A percentile compares a stretch with the other conserved stretches of the same genome.
Evolutionary conservation across 2,797 vertebrate genomes (phyloP).

Genomic region (Enteromius anoplus): DNA sequence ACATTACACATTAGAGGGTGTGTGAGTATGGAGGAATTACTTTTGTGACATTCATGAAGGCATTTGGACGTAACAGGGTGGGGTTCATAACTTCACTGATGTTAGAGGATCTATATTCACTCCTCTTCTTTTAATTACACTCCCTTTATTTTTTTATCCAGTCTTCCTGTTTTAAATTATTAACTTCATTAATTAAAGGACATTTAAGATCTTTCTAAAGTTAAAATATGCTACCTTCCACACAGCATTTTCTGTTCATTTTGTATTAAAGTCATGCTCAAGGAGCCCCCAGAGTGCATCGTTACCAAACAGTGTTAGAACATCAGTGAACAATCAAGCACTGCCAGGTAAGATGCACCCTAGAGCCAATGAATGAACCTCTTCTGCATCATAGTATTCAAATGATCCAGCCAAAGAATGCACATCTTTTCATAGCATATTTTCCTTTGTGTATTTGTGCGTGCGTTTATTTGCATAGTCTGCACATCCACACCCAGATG

Average conservation of each 20-base stretch:
- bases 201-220: background rate
- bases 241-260: background rate
- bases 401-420: constrained; percentile 1
- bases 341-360: constrained; percentile 90
- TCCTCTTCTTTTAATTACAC: background rate
- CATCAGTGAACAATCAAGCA: constrained; percentile 81
- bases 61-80: constrained; percentile 54
- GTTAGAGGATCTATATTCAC: constrained; percentile 12
- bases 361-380: constrained; percentile 67
- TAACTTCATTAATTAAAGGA: background rate
- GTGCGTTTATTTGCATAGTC: constrained; percentile 2
- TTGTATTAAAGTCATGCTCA: constrained; percentile 18
- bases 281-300: constrained; percentile 84
- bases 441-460: constrained; percentile 12
- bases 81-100: constrained; percentile 42
- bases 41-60: constrained; percentile 50
- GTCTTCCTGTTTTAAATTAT: background rate
- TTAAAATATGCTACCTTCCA: background rate
- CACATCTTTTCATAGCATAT: background rate
- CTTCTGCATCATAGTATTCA: constrained; percentile 13
- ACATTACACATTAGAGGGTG: constrained; percentile 42
- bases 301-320: constrained; percentile 97
- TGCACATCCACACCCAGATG: constrained; percentile 24
- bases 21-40: constrained; percentile 40
- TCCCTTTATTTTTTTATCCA: background rate